Conservation (phyloP, 2,113 vertebrate species). For the Eclectus roratus region DNA sequence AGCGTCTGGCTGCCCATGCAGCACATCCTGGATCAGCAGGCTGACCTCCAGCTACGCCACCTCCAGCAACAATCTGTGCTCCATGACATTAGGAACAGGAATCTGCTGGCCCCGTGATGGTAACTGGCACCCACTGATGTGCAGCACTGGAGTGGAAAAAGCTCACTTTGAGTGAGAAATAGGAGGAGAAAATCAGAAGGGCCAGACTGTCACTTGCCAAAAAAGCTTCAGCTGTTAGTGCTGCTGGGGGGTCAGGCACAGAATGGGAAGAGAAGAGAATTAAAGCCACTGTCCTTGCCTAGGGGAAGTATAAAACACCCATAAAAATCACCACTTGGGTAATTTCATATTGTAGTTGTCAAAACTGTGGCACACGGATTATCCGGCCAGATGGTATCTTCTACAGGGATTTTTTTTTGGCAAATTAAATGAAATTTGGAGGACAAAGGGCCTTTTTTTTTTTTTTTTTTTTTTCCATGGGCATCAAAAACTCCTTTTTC, state of each 20-base stretch:
- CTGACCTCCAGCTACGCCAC: background rate
- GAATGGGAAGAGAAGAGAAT: background rate
- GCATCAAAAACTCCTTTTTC: too few relatives aligned
- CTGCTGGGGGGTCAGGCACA: rapidly evolving
- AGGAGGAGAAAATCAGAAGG: background rate
- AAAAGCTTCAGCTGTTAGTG: background rate
- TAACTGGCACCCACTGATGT: background rate
- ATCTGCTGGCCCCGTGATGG: rapidly evolving
- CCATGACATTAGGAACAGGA: background rate
- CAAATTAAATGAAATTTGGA: background rate
- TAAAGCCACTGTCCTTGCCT: background rate
- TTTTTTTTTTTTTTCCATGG: background rate
- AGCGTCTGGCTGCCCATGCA: background rate
- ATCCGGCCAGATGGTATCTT: background rate
- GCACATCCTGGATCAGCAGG: background rate
- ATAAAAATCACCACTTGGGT: rapidly evolving
- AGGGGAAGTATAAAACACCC: background rate
- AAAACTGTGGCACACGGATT: background rate
- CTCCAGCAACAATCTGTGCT: background rate
- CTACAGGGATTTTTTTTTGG: background rate
- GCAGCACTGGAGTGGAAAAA: background rate
- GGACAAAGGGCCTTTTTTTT: background rate
- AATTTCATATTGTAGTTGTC: background rate
- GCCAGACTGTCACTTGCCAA: rapidly evolving
- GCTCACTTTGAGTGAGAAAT: background rate